Conservation (phyloP, 1,140 invertebrate genomes). For the Apis florea region DNA sequence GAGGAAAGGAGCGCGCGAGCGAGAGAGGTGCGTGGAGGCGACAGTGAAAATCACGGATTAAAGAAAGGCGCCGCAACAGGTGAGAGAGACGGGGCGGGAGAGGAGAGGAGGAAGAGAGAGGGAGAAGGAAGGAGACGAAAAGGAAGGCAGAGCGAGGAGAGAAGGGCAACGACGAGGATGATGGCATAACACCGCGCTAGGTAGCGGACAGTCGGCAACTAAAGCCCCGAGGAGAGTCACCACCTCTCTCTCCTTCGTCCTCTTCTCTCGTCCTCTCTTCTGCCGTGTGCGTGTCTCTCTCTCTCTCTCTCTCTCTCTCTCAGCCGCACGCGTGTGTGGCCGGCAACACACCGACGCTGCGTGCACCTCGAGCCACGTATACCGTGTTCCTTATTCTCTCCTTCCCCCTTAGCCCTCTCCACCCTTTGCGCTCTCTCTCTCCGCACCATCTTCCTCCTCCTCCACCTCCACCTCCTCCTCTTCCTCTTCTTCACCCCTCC, state of each 20-base stretch:
- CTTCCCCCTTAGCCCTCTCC: neutral
- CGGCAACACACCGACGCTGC: slow-evolving; percentile 53
- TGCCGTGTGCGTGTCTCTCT: slow-evolving; percentile 12
- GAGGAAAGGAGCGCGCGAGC: neutral
- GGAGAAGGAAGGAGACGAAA: neutral
- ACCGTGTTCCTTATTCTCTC: slow-evolving; percentile 33
- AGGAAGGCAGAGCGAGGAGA: slow-evolving; percentile 8
- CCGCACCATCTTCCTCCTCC: neutral
- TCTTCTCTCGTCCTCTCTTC: slow-evolving; percentile 64
- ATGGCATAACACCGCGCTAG: slow-evolving; percentile 68
- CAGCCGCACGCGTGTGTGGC: slow-evolving; percentile 59
- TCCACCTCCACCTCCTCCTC: neutral
- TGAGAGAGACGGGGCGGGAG: slow-evolving; percentile 37
- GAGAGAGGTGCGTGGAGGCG: neutral
- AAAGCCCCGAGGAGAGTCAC: slow-evolving; percentile 72
- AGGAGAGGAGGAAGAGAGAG: slow-evolving; percentile 4
- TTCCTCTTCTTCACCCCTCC: slow-evolving; percentile 30
- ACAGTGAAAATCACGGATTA: slow-evolving; percentile 46
- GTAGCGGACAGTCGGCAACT: slow-evolving; percentile 75
- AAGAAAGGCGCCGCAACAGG: slow-evolving; percentile 51
- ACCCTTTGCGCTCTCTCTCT: slow-evolving; percentile 31
- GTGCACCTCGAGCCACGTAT: slow-evolving; percentile 54
- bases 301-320: slow-evolving; percentile 39
- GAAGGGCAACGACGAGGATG: slow-evolving; percentile 57
- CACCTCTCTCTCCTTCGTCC: slow-evolving; percentile 70